Evolutionary conservation across 2,888 invertebrate species (phyloP).

Genomic region (Ennomos fuscantarius): DNA sequence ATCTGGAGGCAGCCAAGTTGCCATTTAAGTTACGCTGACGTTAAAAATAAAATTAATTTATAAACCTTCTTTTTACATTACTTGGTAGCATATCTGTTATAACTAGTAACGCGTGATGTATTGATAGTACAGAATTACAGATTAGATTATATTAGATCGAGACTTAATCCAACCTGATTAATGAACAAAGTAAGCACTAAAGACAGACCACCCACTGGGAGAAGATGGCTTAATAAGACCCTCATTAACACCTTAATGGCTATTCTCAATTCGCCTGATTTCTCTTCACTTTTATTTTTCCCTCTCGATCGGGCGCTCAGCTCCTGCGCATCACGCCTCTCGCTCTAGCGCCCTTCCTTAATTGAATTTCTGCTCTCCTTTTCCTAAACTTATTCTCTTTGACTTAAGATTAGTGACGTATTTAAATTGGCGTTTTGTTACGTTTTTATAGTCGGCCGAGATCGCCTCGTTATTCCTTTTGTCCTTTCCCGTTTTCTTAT

Average conservation of each 20-base stretch:
- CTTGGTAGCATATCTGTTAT: background rate
- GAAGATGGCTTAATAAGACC: conserved; percentile 84
- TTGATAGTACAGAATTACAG: conserved; percentile 44
- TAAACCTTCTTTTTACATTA: conserved; percentile 4
- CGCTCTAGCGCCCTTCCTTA: conserved; percentile 68
- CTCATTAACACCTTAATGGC: conserved; percentile 85
- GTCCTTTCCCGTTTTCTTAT: conserved; percentile 59
- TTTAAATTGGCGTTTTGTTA: conserved; percentile 82
- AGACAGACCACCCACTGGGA: conserved; percentile 80
- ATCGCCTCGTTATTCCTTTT: conserved; percentile 49
- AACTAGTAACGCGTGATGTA: conserved; percentile 45
- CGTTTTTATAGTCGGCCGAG: conserved; percentile 71
- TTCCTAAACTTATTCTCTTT: conserved; percentile 82
- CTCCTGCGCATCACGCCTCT: conserved; percentile 56
- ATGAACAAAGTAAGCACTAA: conserved; percentile 74
- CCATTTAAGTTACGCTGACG: background rate
- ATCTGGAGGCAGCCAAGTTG: too few species aligned
- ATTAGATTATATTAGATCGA: conserved; percentile 77
- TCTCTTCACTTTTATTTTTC: conserved; percentile 76
- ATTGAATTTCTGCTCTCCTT: conserved; percentile 79
- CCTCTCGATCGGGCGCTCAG: conserved; percentile 56
- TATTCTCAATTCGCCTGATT: conserved; percentile 83
- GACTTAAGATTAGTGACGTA: conserved; percentile 83
- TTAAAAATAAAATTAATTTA: conserved; percentile 10
- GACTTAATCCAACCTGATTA: conserved; percentile 75